Evolutionary conservation across 1,140 invertebrate species (phyloP).

Genomic region (Heliconius nattereri): DNA sequence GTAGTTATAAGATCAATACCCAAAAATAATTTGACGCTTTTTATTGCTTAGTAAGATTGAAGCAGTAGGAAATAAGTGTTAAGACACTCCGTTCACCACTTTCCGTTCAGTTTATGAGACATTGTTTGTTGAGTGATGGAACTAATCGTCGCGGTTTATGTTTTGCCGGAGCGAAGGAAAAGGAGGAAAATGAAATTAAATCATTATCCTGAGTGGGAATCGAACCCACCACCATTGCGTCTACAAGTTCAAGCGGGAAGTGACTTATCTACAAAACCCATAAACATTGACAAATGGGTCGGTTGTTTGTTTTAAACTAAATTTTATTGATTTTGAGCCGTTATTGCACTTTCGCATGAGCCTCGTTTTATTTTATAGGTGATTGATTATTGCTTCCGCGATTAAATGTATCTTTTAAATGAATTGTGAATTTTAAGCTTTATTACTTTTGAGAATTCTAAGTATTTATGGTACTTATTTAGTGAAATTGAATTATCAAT

Average conservation of each 20-base stretch:
- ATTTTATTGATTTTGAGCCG: not conserved
- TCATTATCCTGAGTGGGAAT: too few relatives aligned
- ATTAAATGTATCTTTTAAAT: not conserved
- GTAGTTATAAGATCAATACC: not conserved
- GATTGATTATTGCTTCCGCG: not conserved
- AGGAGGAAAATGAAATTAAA: too few relatives aligned
- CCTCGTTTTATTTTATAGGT: not conserved
- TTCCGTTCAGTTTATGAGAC: not conserved
- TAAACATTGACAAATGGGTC: not conserved
- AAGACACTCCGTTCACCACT: not conserved
- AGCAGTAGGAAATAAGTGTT: not conserved
- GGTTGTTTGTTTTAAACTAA: not conserved
- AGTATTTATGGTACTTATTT: not conserved
- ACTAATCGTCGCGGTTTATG: not conserved
- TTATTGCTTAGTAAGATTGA: not conserved
- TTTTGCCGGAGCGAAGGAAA: too few relatives aligned
- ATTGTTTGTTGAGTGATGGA: not conserved
- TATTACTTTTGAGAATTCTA: not conserved
- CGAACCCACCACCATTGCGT: too few relatives aligned
- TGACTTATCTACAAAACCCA: not conserved
- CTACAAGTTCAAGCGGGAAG: too few relatives aligned
- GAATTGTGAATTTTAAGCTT: not conserved
- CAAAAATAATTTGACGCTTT: too few relatives aligned
- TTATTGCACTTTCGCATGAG: not conserved
- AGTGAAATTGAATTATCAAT: too few relatives aligned